These are phyloP conservation scores for Takifugu ocellatus DNA, from an alignment of 2,797 vertebrate genomes.

Conservation along the genomic window DNA sequence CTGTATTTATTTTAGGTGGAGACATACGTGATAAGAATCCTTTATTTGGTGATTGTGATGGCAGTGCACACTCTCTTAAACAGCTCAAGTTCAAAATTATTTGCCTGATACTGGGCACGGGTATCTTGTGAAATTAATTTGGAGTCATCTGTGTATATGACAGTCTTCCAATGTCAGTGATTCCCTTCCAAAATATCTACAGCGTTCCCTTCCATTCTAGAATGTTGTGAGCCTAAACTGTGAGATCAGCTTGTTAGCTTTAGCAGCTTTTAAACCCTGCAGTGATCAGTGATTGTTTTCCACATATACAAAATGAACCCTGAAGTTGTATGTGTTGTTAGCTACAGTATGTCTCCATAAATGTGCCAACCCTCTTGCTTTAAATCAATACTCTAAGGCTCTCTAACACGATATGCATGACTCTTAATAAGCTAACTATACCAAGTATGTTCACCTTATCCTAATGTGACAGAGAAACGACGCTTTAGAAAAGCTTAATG, in stretches of 20 bases:
- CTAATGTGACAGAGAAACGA: slow-evolving; percentile 11
- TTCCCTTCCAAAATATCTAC: not conserved
- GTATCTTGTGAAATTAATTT: slow-evolving; percentile 15
- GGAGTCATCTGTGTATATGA: no score
- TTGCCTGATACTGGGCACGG: slow-evolving; percentile 20
- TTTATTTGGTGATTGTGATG: slow-evolving; percentile 26
- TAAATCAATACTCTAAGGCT: slow-evolving; percentile 21
- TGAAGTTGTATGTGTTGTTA: slow-evolving; percentile 15
- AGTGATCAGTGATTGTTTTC: slow-evolving; percentile 18
- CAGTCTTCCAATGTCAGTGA: not conserved
- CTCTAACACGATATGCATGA: slow-evolving; percentile 44
- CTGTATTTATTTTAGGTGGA: slow-evolving; percentile 9
- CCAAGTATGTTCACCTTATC: slow-evolving; percentile 22
- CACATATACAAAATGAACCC: slow-evolving; percentile 17
- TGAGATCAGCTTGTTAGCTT: slow-evolving; percentile 31
- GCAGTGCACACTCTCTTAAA: slow-evolving; percentile 25
- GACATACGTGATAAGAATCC: slow-evolving; percentile 6
- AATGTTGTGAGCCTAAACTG: slow-evolving; percentile 35
- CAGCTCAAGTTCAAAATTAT: slow-evolving; percentile 12
- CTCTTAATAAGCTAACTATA: slow-evolving; percentile 13
- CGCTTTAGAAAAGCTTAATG: not conserved
- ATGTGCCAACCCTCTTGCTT: slow-evolving; percentile 6
- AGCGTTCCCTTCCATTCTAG: slow-evolving; percentile 25
- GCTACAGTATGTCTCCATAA: slow-evolving; percentile 12
- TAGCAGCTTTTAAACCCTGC: slow-evolving; percentile 19